phyloP scores from a whole-genome alignment of 2,888 invertebrate genomes.

The Peribatodes rhomboidaria region DNA sequence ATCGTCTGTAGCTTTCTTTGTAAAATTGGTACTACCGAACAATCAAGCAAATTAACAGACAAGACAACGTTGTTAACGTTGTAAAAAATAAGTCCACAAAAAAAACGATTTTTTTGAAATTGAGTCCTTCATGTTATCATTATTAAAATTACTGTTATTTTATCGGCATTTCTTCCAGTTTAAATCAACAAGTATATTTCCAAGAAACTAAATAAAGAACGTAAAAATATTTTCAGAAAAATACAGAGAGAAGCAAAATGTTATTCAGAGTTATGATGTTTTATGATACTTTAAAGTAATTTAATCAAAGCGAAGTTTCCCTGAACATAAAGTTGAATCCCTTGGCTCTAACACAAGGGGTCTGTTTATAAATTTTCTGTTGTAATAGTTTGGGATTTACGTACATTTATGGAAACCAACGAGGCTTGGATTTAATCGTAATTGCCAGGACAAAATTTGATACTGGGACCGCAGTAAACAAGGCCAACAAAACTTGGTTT shows the following conservation, averaged over 20 bases:
- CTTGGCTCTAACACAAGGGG: slow-evolving; percentile 44
- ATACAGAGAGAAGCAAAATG: slow-evolving; percentile 11
- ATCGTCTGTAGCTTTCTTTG: no score
- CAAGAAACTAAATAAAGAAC: slow-evolving; percentile 13
- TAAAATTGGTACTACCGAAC: no score
- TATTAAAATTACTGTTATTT: neutral
- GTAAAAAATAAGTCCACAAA: neutral
- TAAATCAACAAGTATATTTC: slow-evolving; percentile 2
- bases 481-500: neutral
- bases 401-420: slow-evolving; percentile 41
- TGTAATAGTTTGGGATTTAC: slow-evolving; percentile 55
- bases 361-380: slow-evolving; percentile 54
- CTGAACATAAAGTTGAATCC: slow-evolving; percentile 52
- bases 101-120: neutral
- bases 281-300: slow-evolving; percentile 53
- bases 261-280: slow-evolving; percentile 33
- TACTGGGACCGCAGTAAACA: slow-evolving; percentile 14
- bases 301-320: slow-evolving; percentile 50
- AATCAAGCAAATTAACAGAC: no score
- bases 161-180: slow-evolving; percentile 4
- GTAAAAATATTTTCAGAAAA: slow-evolving; percentile 25
- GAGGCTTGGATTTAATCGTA: slow-evolving; percentile 34
- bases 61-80: no score
- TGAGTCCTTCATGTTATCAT: neutral
- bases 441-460: slow-evolving; percentile 29